phyloP scores from a whole-genome alignment of 2,797 vertebrate species.

The Anisognathus igniventris region DNA sequence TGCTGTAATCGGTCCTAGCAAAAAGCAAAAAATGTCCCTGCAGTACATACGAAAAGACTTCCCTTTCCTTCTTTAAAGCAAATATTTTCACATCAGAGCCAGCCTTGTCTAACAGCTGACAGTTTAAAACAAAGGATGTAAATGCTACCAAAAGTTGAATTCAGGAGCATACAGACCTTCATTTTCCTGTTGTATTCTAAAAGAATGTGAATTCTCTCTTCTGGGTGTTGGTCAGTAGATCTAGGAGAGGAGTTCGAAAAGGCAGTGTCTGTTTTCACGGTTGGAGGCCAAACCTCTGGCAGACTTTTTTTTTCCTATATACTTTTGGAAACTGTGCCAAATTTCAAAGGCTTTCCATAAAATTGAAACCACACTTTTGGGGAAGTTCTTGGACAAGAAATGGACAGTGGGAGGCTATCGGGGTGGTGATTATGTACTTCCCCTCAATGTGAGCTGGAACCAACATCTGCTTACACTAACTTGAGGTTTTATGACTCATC shows the following conservation, averaged over 20 bases:
- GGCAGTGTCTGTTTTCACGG: slow-evolving; percentile 70
- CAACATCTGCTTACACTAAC: slow-evolving; percentile 71
- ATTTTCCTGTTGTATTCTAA: slow-evolving; percentile 68
- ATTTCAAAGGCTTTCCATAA: slow-evolving; percentile 75
- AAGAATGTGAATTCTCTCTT: slow-evolving; percentile 64
- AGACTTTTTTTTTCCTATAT: slow-evolving; percentile 58
- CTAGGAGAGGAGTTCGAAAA: slow-evolving; percentile 67
- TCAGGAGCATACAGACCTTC: slow-evolving; percentile 74
- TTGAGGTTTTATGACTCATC: slow-evolving; percentile 65
- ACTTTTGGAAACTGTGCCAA: slow-evolving; percentile 72
- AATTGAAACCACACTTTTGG: slow-evolving; percentile 79
- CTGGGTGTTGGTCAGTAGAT: slow-evolving; percentile 68
- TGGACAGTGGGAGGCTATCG: slow-evolving; percentile 65
- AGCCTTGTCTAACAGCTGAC: slow-evolving; percentile 25
- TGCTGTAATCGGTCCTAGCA: slow-evolving; percentile 35
- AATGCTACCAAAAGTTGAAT: not conserved
- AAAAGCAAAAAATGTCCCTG: slow-evolving; percentile 27
- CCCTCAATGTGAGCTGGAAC: slow-evolving; percentile 54
- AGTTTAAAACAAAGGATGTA: slow-evolving; percentile 18
- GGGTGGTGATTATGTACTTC: slow-evolving; percentile 61
- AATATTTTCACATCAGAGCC: slow-evolving; percentile 13
- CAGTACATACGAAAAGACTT: slow-evolving; percentile 35
- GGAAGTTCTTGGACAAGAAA: slow-evolving; percentile 71
- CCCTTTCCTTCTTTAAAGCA: slow-evolving; percentile 47
- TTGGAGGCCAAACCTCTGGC: slow-evolving; percentile 66